phyloP scores from a whole-genome alignment of 2,113 vertebrate species.

The Acrocephalus arundinaceus region DNA sequence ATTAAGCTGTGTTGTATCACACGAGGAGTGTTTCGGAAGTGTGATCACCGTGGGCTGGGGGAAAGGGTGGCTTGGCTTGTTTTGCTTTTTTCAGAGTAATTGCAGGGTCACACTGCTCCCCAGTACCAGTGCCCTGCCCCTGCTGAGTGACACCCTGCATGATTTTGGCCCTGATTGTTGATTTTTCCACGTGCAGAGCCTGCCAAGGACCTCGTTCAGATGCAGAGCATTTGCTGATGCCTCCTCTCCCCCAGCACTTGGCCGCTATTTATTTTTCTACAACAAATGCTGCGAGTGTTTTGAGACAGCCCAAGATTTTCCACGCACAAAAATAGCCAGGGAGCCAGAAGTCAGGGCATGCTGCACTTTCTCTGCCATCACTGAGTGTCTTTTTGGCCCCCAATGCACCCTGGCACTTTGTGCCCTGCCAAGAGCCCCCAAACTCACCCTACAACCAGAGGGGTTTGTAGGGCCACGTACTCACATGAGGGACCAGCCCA shows the following conservation, averaged over 20 bases:
- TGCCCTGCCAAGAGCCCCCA: not conserved
- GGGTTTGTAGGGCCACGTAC: slow-evolving; percentile 15
- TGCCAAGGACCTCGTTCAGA: slow-evolving; percentile 23
- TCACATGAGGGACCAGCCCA: slow-evolving; percentile 94
- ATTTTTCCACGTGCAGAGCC: slow-evolving; percentile 44
- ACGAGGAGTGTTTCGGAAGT: slow-evolving; percentile 24
- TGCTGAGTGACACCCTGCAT: not conserved
- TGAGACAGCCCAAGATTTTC: not conserved
- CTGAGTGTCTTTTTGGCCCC: not conserved
- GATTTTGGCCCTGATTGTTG: slow-evolving; percentile 34
- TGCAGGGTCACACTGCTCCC: slow-evolving; percentile 37
- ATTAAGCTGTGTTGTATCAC: slow-evolving; percentile 2
- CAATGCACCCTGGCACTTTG: not conserved
- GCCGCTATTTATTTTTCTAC: not conserved
- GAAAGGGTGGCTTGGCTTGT: slow-evolving; percentile 1
- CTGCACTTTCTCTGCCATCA: not conserved
- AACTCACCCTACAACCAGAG: rapidly evolving
- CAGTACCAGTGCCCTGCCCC: not conserved
- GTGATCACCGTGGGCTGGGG: not conserved
- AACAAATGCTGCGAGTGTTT: not conserved
- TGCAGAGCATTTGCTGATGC: not conserved
- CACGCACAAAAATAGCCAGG: not conserved
- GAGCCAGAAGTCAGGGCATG: not conserved
- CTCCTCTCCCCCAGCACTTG: slow-evolving; percentile 5
- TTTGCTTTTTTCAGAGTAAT: slow-evolving; percentile 18